Base-by-base conservation (phyloP, 2,888 invertebrate species). In the Drosophila longiperda region DNA sequence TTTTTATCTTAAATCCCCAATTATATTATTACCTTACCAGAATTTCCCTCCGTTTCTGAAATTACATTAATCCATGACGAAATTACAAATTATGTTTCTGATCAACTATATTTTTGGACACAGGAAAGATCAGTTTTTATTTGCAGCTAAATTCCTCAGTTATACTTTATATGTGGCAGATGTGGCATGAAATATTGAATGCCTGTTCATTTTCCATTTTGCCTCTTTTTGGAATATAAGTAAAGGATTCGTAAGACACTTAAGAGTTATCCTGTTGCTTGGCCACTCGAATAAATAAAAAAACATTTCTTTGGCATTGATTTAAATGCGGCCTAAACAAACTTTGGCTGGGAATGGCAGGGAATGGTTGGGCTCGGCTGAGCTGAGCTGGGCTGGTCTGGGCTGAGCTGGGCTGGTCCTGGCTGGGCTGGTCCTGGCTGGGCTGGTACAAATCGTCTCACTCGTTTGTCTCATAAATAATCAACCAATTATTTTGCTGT, bases 401-500 rank as follows among this genome's bases (percentile, higher is more conserved):
- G 26, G 1, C 26, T 26, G 26, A 26, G 26, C 26, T 26, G 2
- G 26, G 26, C 26, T 26, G 26, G 26, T 26, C 26, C 26, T 26
- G 26, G 26, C 26, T n/a, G n/a, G 26, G 26, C 26, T 26, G 26
- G 2, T 26, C 26, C 0, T 2, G 3, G 26, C 32, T 29, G 20
- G 33, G 23, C 1, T 15, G 40, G 48, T 60, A 29, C 29, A 58
- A 52, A 64, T 57, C 75, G 75, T 69, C 65, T 78, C 62, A 80
- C 71, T 73, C 75, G 78, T 73, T 74, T 78, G 77, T 75, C 85
- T 72, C 90, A 90, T 90, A 90, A 91, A 90, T 90, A 90, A 91
- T 85, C 87, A 87, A 88, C 89, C 90, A 90, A 90, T 90, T 90
- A 90, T 90, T 90, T 90, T 88, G 83, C 91, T 91, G 90, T 91